Percentiles rank a stretch among this genome's conserved stretches.
phyloP scores from a whole-genome alignment of 2,888 invertebrate genomes.

The Cremastinae sp. region DNA sequence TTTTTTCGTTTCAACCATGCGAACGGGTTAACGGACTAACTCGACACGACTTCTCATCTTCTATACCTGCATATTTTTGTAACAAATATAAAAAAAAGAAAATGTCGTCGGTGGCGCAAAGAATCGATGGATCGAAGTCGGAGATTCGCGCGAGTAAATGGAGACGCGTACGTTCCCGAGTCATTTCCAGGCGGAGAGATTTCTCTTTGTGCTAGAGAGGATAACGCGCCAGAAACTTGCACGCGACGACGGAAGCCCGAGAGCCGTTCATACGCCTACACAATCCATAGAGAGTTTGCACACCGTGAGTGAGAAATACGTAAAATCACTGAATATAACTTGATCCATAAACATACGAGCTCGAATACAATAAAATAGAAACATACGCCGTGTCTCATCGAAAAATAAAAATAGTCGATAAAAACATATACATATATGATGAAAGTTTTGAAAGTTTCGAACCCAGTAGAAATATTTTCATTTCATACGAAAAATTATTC shows the following conservation, averaged over 20 bases:
- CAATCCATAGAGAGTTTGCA: neutral
- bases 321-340: slow-evolving; percentile 1
- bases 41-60: neutral
- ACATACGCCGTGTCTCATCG: slow-evolving; percentile 1
- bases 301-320: slow-evolving; percentile 9
- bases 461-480: too few species aligned
- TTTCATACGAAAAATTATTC: too few species aligned
- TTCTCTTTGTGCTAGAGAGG: slow-evolving; percentile 26
- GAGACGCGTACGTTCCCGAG: neutral
- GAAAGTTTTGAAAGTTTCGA: too few species aligned
- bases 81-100: neutral
- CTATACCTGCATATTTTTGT: neutral
- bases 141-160: too few species aligned
- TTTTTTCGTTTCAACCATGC: too few species aligned
- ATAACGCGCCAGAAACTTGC: slow-evolving; percentile 13
- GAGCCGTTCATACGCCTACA: slow-evolving; percentile 34
- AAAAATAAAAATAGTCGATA: slow-evolving; percentile 4
- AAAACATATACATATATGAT: too few species aligned
- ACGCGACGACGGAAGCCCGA: slow-evolving; percentile 29
- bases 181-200: slow-evolving; percentile 7
- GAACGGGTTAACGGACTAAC: too few species aligned
- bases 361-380: neutral
- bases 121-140: neutral
- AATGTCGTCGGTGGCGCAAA: neutral
- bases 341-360: neutral